A percentile compares a stretch with the other conserved stretches of the same genome.
Evolutionary conservation across 2,113 vertebrate genomes (phyloP).

Genomic region (Atractosteus spatula): DNA sequence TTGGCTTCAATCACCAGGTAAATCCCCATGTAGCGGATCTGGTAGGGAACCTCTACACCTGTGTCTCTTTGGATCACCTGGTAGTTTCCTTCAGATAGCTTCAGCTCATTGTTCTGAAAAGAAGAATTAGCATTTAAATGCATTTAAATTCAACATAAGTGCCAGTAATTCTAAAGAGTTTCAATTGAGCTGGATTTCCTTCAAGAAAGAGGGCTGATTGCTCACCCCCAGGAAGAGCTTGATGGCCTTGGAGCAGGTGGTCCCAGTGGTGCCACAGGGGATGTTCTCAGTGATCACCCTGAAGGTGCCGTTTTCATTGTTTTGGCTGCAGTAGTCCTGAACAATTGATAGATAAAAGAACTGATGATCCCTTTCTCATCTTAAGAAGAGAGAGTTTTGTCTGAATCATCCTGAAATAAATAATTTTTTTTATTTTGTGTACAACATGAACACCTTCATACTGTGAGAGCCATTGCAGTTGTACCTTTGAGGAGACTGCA

Average conservation of each 20-base stretch:
- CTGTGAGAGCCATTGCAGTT: too few relatives aligned
- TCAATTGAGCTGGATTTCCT: background rate
- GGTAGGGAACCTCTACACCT: constrained; percentile 55
- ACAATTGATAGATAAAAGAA: background rate
- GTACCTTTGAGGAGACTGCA: too few relatives aligned
- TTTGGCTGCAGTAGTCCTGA: constrained; percentile 76
- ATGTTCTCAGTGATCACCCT: constrained; percentile 85
- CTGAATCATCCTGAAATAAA: too few relatives aligned
- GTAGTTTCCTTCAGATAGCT: constrained; percentile 70
- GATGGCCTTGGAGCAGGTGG: constrained; percentile 89
- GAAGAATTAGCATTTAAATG: background rate
- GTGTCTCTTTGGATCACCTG: constrained; percentile 63
- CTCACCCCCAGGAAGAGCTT: constrained; percentile 83
- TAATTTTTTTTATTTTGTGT: too few relatives aligned
- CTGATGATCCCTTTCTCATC: too few relatives aligned
- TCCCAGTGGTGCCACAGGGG: constrained; percentile 85
- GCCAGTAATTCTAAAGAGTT: background rate
- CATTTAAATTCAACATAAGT: background rate
- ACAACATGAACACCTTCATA: background rate
- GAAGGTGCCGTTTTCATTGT: constrained; percentile 63
- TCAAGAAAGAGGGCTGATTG: background rate
- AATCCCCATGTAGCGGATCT: constrained; percentile 77
- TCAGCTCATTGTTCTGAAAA: constrained; percentile 76
- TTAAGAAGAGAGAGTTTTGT: too few relatives aligned
- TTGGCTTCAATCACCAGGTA: constrained; percentile 78